Evolutionary conservation across 2,113 vertebrate species (phyloP).

Genomic region (Podiceps cristatus): DNA sequence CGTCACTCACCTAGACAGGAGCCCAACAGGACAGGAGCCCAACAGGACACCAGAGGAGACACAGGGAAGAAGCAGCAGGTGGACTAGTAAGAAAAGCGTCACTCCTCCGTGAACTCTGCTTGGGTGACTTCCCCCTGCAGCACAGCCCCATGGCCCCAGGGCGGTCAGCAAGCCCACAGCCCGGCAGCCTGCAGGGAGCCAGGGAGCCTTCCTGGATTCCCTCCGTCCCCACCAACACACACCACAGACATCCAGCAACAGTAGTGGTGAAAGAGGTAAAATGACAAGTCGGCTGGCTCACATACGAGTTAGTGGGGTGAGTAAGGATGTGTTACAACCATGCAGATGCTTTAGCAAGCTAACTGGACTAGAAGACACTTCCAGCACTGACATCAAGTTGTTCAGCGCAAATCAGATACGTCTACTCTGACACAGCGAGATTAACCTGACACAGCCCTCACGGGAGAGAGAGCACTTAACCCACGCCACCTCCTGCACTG

Average conservation of each 20-base stretch:
- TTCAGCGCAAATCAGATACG: background rate
- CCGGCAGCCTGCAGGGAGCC: background rate
- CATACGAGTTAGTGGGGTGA: constrained; percentile 10
- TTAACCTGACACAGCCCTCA: background rate
- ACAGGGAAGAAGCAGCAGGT: background rate
- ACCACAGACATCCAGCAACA: background rate
- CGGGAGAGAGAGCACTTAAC: background rate
- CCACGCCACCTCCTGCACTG: background rate
- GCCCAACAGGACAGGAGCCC: background rate
- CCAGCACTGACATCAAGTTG: background rate
- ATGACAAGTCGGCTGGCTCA: background rate
- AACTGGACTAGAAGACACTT: background rate
- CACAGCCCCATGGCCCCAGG: background rate
- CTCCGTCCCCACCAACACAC: background rate
- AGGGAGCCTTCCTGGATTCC: background rate
- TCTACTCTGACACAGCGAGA: background rate
- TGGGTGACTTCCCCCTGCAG: background rate
- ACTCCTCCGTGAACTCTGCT: background rate
- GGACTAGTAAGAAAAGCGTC: background rate
- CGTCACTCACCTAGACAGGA: background rate
- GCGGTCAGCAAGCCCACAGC: background rate
- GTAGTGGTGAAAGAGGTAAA: background rate
- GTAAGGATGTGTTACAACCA: background rate
- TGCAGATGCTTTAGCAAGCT: background rate
- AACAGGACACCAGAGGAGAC: constrained; percentile 26